These are phyloP conservation scores for Athene noctua DNA, from an alignment of 2,113 vertebrate species.

Conservation along the genomic window DNA sequence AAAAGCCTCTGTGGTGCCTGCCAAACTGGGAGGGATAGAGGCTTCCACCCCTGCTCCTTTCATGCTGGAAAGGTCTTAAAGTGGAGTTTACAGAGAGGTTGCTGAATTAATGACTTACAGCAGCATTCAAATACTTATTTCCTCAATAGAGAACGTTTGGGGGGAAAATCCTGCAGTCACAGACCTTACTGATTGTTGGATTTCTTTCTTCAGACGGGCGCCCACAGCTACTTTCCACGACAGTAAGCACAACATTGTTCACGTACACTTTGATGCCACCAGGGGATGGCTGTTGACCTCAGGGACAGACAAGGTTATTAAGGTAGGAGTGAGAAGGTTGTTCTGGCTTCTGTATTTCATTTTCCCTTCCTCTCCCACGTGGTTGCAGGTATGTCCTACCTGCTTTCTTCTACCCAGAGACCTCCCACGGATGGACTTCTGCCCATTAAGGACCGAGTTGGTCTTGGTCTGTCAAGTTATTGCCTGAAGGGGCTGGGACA, in stretches of 20 bases:
- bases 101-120: not conserved
- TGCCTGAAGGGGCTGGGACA: not conserved
- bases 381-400: not conserved
- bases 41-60: not conserved
- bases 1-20: not conserved
- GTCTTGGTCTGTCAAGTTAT: not conserved
- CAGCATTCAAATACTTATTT: not conserved
- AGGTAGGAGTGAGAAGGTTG: constrained; percentile 75
- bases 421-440: not conserved
- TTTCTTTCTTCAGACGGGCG: constrained; percentile 78
- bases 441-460: not conserved
- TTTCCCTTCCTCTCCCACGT: not conserved
- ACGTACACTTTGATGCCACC: constrained; percentile 94
- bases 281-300: constrained; percentile 92
- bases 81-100: not conserved
- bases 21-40: not conserved
- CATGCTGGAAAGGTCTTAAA: not conserved
- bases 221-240: constrained; percentile 97
- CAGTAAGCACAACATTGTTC: constrained; percentile 91
- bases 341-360: not conserved
- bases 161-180: not conserved
- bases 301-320: constrained; percentile 92
- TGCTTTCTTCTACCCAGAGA: not conserved
- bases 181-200: not conserved
- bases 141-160: not conserved